These are phyloP conservation scores for Chlorodrepanis virens DNA, from an alignment of 2,113 vertebrate species.

Conservation along the genomic window DNA sequence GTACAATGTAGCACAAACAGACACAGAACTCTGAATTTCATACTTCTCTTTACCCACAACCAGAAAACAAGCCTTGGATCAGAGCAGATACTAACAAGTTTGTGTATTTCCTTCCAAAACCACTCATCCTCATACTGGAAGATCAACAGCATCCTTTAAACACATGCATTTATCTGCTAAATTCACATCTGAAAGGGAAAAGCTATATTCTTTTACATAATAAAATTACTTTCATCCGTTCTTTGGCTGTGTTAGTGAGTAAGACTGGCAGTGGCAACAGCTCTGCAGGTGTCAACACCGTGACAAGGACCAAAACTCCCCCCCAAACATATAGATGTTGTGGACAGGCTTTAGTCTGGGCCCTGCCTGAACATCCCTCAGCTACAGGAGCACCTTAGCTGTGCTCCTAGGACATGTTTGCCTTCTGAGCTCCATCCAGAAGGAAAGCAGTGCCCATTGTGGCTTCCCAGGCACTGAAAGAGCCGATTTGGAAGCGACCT, in stretches of 20 bases:
- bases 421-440: neutral
- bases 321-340: neutral
- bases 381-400: neutral
- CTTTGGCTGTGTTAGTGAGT: neutral
- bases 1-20: neutral
- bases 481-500: neutral
- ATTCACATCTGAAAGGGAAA: neutral
- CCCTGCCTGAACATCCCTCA: neutral
- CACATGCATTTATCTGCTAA: neutral
- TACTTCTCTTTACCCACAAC: neutral
- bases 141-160: neutral
- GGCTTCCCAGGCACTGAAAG: neutral
- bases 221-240: neutral
- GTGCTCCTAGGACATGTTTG: accelerated
- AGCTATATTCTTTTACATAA: neutral
- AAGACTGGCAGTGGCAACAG: neutral
- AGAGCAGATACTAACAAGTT: neutral
- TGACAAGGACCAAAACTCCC: neutral
- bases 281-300: neutral
- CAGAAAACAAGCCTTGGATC: neutral
- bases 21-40: neutral
- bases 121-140: neutral
- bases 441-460: neutral
- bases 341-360: neutral
- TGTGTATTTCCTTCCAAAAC: neutral